Evolutionary conservation across 2,797 vertebrate genomes (phyloP).

Genomic region (Limnodromus scolopaceus): DNA sequence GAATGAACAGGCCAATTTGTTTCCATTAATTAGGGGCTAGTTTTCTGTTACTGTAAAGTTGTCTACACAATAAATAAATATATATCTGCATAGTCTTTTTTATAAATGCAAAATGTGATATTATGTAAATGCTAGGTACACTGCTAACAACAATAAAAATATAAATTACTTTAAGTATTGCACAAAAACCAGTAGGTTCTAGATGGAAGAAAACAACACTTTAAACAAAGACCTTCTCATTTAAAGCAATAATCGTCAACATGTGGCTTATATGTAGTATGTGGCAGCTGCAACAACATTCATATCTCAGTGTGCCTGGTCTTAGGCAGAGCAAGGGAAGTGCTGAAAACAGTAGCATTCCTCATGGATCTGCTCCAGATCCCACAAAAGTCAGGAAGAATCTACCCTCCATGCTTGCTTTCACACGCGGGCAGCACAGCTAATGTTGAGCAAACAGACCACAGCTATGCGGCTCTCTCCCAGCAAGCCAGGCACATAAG

Average conservation of each 20-base stretch:
- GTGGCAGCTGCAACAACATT: conserved; percentile 58
- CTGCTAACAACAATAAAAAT: background rate
- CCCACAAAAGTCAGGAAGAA: conserved; percentile 45
- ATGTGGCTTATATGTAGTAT: conserved; percentile 9
- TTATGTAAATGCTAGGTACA: background rate
- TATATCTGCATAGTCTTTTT: background rate
- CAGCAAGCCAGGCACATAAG: background rate
- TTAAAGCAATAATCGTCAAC: conserved; percentile 43
- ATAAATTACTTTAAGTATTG: background rate
- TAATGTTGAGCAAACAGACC: conserved; percentile 40
- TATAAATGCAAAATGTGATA: background rate
- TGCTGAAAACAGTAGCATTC: conserved; percentile 64
- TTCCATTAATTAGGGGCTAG: background rate
- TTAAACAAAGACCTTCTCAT: conserved; percentile 9
- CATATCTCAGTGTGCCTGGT: conserved; percentile 35
- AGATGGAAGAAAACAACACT: background rate
- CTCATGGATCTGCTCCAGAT: conserved; percentile 59
- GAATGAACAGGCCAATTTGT: background rate
- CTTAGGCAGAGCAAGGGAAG: conserved; percentile 38
- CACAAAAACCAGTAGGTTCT: background rate
- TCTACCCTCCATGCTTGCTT: conserved; percentile 27
- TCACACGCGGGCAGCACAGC: conserved; percentile 20
- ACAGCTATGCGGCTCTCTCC: conserved; percentile 13
- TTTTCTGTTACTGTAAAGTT: background rate
- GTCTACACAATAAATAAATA: background rate